Evolutionary conservation across 2,888 invertebrate species (phyloP), one percentile per base, ranked within the genome.

Genomic region (Troides helena): DNA sequence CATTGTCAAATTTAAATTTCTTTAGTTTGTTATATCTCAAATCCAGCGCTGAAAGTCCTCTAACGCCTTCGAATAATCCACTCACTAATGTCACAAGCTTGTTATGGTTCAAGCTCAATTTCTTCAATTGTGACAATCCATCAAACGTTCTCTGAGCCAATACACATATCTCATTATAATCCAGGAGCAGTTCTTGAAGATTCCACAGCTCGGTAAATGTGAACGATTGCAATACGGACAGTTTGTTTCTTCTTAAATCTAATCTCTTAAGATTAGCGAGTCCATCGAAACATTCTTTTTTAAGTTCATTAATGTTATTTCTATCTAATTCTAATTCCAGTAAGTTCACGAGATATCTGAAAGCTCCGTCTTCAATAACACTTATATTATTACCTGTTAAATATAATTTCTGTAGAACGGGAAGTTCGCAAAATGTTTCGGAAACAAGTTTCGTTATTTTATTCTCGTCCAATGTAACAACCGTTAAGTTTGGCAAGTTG

Each of bases 311-410:
- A 77, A 97, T 94, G 80, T 95, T 95, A 89, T 96, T 97, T 77
- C 94, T 94, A 82, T 96, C 96, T 79, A 98, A 88, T 84, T 98
- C 97, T 75, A 99, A 88, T 75, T 96, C 96, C 67, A 95, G 93
- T 72, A 98, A 92, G 77, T 96, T 95, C 8, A 94, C 94, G 80
- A 97, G 92, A 77, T 95, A 94, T 78, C 94, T 93, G 81, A 97
- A 98, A 18, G 98, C 96, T 74, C 96, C 96, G 70, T 97, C 97
- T 77, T 98, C 98, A 72, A 98, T 93, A 46, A 95, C 93, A 76
- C 95, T 96, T 74, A 99, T 94, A 79, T 96, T 96, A 89, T 99
- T 99, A 83, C 95, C 96, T 81, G 97, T 97, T 68, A 99, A 93
- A 79, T 95, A 95, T 68, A 99, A 93, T 76, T 96, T 95, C 76